Evolutionary conservation across 2,888 invertebrate genomes (phyloP).

Genomic region (Balanococcus diminutus): DNA sequence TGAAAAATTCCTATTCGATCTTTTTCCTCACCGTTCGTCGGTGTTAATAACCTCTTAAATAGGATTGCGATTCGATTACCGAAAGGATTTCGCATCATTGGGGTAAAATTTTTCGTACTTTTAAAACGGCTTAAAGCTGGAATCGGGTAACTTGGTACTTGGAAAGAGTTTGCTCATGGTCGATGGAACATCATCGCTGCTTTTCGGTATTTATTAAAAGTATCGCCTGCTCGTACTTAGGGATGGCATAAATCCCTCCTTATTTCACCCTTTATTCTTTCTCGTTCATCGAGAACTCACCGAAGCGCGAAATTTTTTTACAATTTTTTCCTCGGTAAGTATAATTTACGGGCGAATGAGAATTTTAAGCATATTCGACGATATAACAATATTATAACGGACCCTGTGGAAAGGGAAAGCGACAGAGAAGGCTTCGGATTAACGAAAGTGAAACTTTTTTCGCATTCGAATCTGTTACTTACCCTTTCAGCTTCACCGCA

Average conservation of each 20-base stretch:
- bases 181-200: not conserved
- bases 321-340: not conserved
- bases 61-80: not conserved
- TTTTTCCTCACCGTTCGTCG: not conserved
- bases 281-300: not conserved
- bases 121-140: not conserved
- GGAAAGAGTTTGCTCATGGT: not conserved
- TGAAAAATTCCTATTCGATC: not conserved
- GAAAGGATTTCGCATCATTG: not conserved
- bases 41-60: not conserved
- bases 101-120: not conserved
- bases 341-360: not conserved
- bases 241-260: not conserved
- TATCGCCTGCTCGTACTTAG: not conserved
- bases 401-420: not conserved
- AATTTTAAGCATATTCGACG: too few relatives aligned
- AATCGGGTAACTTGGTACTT: not conserved
- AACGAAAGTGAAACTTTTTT: constrained; percentile 9
- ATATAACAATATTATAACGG: too few relatives aligned
- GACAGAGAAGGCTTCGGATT: not conserved
- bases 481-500: not conserved
- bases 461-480: not conserved
- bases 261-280: not conserved
- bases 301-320: constrained; percentile 1
- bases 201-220: not conserved